Conservation (phyloP, 2,797 vertebrate genomes). For the Spinus olivaceus region DNA sequence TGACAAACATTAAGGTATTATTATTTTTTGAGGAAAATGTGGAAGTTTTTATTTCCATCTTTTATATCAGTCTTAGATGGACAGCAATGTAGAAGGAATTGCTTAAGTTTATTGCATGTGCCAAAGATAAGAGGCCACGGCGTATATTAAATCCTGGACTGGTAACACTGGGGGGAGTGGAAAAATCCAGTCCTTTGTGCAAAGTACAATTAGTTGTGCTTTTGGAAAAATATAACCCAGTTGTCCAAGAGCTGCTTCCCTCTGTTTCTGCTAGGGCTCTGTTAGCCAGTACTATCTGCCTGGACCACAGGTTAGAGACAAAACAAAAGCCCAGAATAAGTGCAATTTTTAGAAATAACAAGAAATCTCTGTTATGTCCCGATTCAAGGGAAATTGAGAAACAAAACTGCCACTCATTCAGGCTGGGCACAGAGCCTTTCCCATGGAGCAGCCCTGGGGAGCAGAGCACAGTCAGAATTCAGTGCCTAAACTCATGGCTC, state of each 20-base stretch:
- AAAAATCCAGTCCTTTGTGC: not conserved
- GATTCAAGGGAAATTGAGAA: not conserved
- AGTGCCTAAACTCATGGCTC: not conserved
- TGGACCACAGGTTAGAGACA: not conserved
- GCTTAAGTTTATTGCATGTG: not conserved
- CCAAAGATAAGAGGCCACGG: not conserved
- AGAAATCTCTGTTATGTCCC: not conserved
- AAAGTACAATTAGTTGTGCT: not conserved
- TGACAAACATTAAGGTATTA: not conserved
- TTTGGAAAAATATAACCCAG: not conserved
- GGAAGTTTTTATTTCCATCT: not conserved
- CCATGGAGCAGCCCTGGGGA: not conserved
- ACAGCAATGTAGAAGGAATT: not conserved
- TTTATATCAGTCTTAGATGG: not conserved
- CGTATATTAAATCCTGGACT: not conserved
- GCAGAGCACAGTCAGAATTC: not conserved
- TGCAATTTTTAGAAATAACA: not conserved
- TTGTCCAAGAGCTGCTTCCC: not conserved
- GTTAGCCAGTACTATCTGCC: not conserved
- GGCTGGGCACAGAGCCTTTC: not conserved
- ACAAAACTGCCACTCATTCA: not conserved
- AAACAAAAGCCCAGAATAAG: not conserved
- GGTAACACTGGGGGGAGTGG: not conserved
- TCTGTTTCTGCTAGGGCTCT: not conserved
- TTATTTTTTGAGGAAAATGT: not conserved